Percentiles rank a stretch among this genome's conserved stretches.
These are phyloP conservation scores for Zaprionus taronus DNA, from an alignment of 1,140 invertebrate genomes.

Conservation along the genomic window DNA sequence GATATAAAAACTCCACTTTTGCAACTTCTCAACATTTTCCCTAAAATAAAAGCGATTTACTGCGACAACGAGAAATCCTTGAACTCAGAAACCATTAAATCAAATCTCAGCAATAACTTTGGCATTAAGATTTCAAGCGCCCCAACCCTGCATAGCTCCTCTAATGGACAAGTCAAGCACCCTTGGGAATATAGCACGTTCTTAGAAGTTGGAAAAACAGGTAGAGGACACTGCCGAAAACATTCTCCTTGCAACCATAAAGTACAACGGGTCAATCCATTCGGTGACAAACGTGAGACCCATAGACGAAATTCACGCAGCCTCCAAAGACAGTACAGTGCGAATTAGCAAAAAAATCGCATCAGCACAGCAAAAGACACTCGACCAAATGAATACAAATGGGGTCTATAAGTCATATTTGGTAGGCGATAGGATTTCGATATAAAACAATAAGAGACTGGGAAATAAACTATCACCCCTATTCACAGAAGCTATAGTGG, in stretches of 20 bases:
- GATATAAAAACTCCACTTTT: neutral
- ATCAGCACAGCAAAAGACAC: no score
- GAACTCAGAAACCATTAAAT: neutral
- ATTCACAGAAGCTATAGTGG: no score
- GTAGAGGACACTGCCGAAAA: no score
- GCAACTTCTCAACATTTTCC: neutral
- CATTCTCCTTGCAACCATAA: neutral
- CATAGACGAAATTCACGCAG: neutral
- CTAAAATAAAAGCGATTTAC: neutral
- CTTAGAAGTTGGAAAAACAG: no score
- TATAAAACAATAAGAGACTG: no score
- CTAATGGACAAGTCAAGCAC: neutral
- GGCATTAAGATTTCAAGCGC: conserved; percentile 17
- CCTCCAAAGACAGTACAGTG: no score
- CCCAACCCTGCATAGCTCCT: conserved; percentile 25
- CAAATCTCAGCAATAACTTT: neutral
- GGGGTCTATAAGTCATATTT: neutral
- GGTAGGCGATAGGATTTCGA: no score
- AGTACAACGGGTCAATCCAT: conserved; percentile 1
- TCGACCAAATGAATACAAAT: no score
- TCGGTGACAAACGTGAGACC: conserved; percentile 1
- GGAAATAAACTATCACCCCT: neutral
- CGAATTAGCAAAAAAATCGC: no score
- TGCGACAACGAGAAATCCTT: conserved; percentile 1
- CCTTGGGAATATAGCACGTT: no score